These are phyloP conservation scores for Cryptotis parvus DNA, from an alignment of 2,113 vertebrate genomes.

Conservation along the genomic window DNA sequence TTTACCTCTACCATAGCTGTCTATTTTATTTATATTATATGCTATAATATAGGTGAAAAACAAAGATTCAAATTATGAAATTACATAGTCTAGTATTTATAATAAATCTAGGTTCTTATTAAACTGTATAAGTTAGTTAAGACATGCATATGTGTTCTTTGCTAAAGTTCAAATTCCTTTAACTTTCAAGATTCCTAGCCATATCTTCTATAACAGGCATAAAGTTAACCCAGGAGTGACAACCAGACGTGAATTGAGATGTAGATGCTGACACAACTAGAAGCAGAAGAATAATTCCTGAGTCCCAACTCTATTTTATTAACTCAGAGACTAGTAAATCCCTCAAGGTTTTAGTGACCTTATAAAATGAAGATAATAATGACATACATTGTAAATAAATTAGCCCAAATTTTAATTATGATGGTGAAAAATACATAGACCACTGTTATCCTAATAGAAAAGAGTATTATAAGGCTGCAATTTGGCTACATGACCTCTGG, in stretches of 20 bases:
- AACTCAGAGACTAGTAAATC: neutral
- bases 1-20: neutral
- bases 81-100: neutral
- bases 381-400: neutral
- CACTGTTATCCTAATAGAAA: neutral
- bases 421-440: neutral
- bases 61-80: neutral
- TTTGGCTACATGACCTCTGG: neutral
- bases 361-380: neutral
- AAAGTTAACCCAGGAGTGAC: neutral
- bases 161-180: neutral
- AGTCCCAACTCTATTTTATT: neutral
- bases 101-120: conserved; percentile 13
- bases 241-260: too few species aligned
- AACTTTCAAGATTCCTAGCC: neutral
- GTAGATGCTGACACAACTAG: neutral
- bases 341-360: neutral
- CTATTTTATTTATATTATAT: neutral
- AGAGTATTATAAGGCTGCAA: rapidly evolving
- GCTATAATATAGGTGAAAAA: neutral
- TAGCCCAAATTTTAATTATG: neutral
- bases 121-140: neutral
- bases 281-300: rapidly evolving
- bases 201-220: neutral
- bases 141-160: neutral